Evolutionary conservation across 2,888 invertebrate genomes (phyloP).

Genomic region (Cosmopolites sordidus): DNA sequence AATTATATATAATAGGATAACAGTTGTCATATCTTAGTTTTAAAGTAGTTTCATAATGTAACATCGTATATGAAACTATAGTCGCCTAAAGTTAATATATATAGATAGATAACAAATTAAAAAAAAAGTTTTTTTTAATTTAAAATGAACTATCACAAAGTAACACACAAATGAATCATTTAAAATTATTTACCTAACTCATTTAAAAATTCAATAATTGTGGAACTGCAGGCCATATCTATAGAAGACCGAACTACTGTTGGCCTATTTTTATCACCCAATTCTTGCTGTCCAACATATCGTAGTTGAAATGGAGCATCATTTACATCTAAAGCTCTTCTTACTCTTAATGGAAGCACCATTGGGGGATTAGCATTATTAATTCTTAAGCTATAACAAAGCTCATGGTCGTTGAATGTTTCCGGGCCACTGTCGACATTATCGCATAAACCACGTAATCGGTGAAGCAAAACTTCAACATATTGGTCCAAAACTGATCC

Average conservation of each 20-base stretch:
- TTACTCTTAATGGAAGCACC: constrained; percentile 68
- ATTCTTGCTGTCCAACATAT: constrained; percentile 87
- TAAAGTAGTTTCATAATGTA: too few species aligned
- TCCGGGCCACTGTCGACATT: constrained; percentile 88
- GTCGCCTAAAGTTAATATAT: too few species aligned
- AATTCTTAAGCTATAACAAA: constrained; percentile 76
- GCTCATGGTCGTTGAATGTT: constrained; percentile 90
- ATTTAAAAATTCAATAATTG: constrained; percentile 85
- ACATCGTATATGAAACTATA: too few species aligned
- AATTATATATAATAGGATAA: too few species aligned
- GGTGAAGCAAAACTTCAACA: constrained; percentile 84
- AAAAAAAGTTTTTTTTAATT: too few species aligned
- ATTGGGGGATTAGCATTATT: constrained; percentile 53
- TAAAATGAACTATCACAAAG: not conserved
- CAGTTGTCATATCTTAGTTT: too few species aligned
- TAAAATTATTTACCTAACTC: constrained; percentile 63
- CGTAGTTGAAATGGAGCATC: constrained; percentile 86
- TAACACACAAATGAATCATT: not conserved
- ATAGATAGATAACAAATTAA: too few species aligned
- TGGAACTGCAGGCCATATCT: constrained; percentile 87
- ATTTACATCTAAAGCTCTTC: constrained; percentile 76
- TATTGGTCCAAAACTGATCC: constrained; percentile 90
- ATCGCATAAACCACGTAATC: constrained; percentile 87
- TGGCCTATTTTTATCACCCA: constrained; percentile 82
- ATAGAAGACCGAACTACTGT: constrained; percentile 89